A percentile compares a stretch with the other conserved stretches of the same genome.
Conservation (phyloP, 1,140 invertebrate genomes). For the Pseudomyrmex concolor region DNA sequence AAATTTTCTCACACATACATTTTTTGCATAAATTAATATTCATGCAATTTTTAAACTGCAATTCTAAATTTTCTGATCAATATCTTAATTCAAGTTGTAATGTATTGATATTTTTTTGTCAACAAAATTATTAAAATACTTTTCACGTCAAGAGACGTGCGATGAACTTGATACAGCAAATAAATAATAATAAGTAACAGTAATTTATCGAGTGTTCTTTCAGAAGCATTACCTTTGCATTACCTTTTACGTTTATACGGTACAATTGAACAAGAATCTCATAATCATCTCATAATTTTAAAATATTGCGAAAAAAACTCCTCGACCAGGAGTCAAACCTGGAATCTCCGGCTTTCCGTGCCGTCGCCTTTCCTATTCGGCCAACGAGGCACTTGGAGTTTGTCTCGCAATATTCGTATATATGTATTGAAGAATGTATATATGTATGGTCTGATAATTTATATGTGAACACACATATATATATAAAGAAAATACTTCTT, state of each 20-base stretch:
- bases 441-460: no score
- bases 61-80: background rate
- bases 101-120: background rate
- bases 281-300: no score
- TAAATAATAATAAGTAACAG: background rate
- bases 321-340: no score
- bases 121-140: background rate
- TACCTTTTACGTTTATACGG: background rate
- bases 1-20: no score
- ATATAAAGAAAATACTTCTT: no score
- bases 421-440: no score
- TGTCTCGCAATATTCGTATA: no score
- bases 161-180: background rate
- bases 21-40: background rate
- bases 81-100: background rate
- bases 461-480: no score
- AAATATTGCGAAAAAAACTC: no score
- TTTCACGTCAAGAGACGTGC: background rate
- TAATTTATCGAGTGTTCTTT: background rate
- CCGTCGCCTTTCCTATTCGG: no score
- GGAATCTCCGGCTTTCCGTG: no score
- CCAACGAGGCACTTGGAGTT: no score
- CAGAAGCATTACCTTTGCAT: background rate
- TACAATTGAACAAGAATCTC: constrained; percentile 20
- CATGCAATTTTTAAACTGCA: background rate